phyloP scores from a whole-genome alignment of 1,140 invertebrate genomes.

The Rhagoletis zephyria region DNA sequence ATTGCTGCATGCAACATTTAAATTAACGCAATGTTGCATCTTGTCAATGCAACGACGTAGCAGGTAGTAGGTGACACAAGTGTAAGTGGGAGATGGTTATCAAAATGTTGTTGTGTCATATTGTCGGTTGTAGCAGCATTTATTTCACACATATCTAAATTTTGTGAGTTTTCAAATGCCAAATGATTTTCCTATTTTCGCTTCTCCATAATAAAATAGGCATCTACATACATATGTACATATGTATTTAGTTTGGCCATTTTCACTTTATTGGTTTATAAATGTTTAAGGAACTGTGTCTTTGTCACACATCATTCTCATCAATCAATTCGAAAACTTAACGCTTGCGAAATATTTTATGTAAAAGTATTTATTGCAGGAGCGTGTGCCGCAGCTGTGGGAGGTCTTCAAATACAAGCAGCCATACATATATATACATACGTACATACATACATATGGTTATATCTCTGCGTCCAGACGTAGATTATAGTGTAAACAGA shows the following conservation, averaged over 20 bases:
- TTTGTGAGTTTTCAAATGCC: neutral
- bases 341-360: conserved; percentile 45
- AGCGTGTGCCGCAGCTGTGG: conserved; percentile 53
- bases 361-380: conserved; percentile 14
- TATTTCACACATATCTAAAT: neutral
- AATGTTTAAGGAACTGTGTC: conserved; percentile 28
- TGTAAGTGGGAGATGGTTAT: neutral
- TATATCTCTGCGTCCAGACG: no score
- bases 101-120: neutral
- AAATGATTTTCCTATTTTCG: neutral
- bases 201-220: neutral
- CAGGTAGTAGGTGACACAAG: neutral
- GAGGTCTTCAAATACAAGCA: conserved; percentile 12
- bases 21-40: conserved; percentile 49
- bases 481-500: no score
- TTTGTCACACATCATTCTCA: conserved; percentile 56
- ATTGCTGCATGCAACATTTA: conserved; percentile 48
- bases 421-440: no score
- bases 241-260: neutral
- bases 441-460: no score
- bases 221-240: neutral
- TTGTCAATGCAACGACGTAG: neutral
- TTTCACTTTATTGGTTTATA: conserved; percentile 13
- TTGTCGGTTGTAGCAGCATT: neutral
- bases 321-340: conserved; percentile 49